A percentile compares a stretch with the other conserved stretches of the same genome.
These are phyloP conservation scores for Philopedon plagiatum DNA, from an alignment of 2,888 invertebrate species.

Conservation along the genomic window DNA sequence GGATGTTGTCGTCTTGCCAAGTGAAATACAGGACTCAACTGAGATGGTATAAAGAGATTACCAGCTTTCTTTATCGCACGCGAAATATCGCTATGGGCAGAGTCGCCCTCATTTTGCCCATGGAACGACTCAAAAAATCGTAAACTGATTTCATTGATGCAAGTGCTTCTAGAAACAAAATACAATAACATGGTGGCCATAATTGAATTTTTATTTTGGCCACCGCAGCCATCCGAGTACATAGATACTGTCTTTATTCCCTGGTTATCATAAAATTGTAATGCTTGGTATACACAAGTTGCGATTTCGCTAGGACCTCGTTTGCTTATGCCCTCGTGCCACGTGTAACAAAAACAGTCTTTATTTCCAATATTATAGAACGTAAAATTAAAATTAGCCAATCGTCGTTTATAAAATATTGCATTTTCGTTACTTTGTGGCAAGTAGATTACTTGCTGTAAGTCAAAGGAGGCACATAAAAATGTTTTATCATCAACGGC, in stretches of 20 bases:
- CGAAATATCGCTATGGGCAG: constrained; percentile 22
- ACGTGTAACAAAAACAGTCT: constrained; percentile 24
- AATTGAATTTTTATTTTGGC: constrained; percentile 15
- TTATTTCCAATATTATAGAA: not conserved
- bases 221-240: constrained; percentile 13
- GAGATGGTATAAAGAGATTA: constrained; percentile 26
- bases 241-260: constrained; percentile 12
- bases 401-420: constrained; percentile 12
- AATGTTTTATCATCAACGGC: constrained; percentile 11
- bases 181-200: constrained; percentile 13
- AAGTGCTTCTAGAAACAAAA: not conserved
- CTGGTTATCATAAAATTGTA: not conserved
- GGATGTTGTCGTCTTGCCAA: constrained; percentile 4
- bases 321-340: constrained; percentile 14
- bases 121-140: constrained; percentile 15
- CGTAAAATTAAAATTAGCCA: constrained; percentile 21
- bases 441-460: constrained; percentile 54
- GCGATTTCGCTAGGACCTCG: constrained; percentile 23
- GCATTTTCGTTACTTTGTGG: constrained; percentile 2
- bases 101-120: constrained; percentile 31
- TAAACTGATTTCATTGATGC: constrained; percentile 17
- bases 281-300: not conserved
- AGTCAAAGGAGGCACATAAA: constrained; percentile 56
- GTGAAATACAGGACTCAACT: constrained; percentile 3
- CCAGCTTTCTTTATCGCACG: constrained; percentile 9